Conservation (phyloP, 2,888 invertebrate genomes). For the Nemotelus pantherinus region DNA sequence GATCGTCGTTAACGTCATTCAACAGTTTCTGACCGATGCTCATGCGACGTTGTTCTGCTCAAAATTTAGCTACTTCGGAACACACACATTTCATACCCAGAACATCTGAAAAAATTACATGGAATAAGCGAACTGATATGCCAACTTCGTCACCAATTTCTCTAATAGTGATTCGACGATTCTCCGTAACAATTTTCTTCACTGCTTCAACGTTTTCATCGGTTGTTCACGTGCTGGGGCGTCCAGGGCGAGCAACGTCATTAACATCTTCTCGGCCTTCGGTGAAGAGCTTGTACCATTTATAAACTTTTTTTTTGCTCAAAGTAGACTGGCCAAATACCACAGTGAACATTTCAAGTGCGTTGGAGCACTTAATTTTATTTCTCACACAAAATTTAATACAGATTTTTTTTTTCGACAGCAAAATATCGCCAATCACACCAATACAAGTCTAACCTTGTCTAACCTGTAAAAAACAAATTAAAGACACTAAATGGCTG, state of each 20-base stretch:
- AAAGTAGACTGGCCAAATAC: background rate
- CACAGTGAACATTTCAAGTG: background rate
- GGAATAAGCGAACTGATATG: background rate
- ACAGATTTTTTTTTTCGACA: background rate
- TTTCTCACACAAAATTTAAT: background rate
- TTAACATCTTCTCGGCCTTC: background rate
- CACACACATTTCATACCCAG: background rate
- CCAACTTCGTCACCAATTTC: background rate
- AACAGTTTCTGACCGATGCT: constrained; percentile 4
- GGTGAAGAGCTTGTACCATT: no score
- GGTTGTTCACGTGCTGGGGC: background rate
- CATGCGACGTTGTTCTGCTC: background rate
- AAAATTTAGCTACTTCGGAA: no score
- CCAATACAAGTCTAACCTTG: background rate
- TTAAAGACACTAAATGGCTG: background rate
- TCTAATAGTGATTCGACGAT: background rate
- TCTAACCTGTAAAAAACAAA: background rate
- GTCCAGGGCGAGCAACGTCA: background rate
- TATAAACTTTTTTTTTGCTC: no score
- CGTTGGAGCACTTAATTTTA: background rate
- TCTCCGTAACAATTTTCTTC: background rate
- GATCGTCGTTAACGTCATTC: background rate
- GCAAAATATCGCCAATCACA: background rate
- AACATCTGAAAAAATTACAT: background rate
- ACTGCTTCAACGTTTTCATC: background rate